Percentiles rank a stretch among this genome's conserved stretches.
These are phyloP conservation scores for Odontomachus brunneus DNA, from an alignment of 1,140 invertebrate genomes.

Conservation along the genomic window DNA sequence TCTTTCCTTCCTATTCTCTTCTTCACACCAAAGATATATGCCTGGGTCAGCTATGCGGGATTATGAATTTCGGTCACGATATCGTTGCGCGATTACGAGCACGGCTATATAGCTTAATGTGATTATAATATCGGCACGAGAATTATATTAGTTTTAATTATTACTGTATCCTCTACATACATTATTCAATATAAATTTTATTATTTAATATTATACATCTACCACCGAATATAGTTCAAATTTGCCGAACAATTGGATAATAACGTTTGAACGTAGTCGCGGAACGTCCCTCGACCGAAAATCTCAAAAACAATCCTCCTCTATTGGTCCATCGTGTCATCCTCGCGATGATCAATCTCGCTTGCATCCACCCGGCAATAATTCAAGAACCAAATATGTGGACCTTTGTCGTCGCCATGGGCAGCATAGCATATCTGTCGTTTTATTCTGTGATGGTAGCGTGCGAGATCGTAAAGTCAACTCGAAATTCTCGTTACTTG, in stretches of 20 bases:
- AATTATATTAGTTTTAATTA: slow-evolving; percentile 20
- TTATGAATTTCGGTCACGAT: slow-evolving; percentile 45
- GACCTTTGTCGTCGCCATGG: slow-evolving; percentile 9
- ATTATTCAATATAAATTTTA: not conserved
- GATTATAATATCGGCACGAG: slow-evolving; percentile 7
- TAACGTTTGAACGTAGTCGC: not conserved
- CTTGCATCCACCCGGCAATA: slow-evolving; percentile 21
- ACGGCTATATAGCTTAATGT: slow-evolving; percentile 1
- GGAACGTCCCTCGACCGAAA: slow-evolving; percentile 22
- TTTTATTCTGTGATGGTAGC: not conserved
- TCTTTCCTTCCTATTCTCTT: not conserved
- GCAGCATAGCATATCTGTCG: slow-evolving; percentile 36
- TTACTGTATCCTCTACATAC: not conserved
- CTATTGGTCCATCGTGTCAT: not conserved
- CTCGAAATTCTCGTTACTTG: slow-evolving; percentile 22
- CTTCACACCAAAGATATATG: slow-evolving; percentile 45
- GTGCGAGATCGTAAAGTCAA: slow-evolving; percentile 11
- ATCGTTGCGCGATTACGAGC: slow-evolving; percentile 22
- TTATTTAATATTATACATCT: not conserved
- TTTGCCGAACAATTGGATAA: not conserved
- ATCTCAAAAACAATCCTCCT: slow-evolving; percentile 4
- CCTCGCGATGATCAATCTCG: slow-evolving; percentile 25
- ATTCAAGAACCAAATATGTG: slow-evolving; percentile 25
- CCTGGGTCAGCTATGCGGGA: slow-evolving; percentile 45
- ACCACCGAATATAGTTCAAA: not conserved